These are phyloP conservation scores for Cochlearius cochlearius DNA, from an alignment of 2,113 vertebrate species.

Conservation along the genomic window DNA sequence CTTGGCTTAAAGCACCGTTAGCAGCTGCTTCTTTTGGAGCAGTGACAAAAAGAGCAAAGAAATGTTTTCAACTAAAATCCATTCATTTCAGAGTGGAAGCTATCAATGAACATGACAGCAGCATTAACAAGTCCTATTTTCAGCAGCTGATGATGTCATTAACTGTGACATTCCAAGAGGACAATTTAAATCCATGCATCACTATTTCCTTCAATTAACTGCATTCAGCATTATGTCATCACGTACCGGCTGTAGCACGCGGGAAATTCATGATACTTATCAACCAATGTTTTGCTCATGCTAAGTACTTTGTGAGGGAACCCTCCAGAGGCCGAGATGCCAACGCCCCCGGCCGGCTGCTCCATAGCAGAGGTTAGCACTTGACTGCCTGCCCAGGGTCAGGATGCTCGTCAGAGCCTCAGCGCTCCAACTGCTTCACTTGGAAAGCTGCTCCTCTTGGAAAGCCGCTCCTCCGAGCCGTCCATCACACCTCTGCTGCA, in stretches of 20 bases:
- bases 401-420: not conserved
- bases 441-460: not conserved
- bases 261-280: not conserved
- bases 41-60: slow-evolving; percentile 24
- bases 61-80: not conserved
- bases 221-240: not conserved
- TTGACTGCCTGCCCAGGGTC: not conserved
- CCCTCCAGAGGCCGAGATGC: not conserved
- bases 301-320: not conserved
- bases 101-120: not conserved
- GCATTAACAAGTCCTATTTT: not conserved
- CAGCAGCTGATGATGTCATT: not conserved
- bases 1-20: slow-evolving; percentile 70
- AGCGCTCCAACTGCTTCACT: not conserved
- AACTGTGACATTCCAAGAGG: not conserved
- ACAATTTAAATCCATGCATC: not conserved
- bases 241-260: accelerated
- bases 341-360: not conserved
- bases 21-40: slow-evolving; percentile 72
- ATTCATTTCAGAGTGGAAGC: not conserved
- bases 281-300: too few species aligned
- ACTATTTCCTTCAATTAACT: not conserved
- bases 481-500: not conserved
- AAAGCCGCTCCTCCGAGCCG: not conserved
- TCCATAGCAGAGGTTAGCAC: not conserved